Conservation (phyloP, 2,888 invertebrate genomes). For the Frankliniella fusca region DNA sequence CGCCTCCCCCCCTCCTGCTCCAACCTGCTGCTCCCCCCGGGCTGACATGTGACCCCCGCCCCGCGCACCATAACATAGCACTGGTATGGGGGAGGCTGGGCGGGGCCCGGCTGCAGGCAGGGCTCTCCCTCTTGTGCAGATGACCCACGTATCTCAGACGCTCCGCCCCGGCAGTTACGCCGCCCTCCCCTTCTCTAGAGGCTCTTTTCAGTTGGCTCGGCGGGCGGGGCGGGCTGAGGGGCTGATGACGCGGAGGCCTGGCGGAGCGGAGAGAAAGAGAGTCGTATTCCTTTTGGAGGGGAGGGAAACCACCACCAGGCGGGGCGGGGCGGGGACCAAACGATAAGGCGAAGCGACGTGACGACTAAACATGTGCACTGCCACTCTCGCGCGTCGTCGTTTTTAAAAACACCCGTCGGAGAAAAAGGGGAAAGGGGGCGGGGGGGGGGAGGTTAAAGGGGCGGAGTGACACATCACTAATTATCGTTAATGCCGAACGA, state of each 20-base stretch:
- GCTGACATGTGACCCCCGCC: not conserved
- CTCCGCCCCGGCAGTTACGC: too few species aligned
- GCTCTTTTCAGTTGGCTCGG: too few species aligned
- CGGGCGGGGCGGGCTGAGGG: too few species aligned
- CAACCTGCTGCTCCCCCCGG: not conserved
- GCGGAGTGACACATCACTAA: too few species aligned
- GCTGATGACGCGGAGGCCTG: not conserved
- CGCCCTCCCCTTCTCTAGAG: too few species aligned
- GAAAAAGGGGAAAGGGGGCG: too few species aligned
- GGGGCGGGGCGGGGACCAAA: not conserved
- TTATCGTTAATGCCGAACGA: not conserved
- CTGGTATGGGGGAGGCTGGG: not conserved
- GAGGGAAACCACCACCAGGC: not conserved
- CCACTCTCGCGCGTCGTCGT: too few species aligned
- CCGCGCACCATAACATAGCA: not conserved
- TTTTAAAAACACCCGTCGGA: too few species aligned
- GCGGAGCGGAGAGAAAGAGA: not conserved
- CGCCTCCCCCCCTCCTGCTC: not conserved
- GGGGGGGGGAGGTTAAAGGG: too few species aligned
- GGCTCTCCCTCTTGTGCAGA: not conserved
- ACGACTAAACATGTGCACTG: conserved; percentile 5
- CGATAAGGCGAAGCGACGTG: not conserved
- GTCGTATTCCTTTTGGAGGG: not conserved
- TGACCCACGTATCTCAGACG: not conserved
- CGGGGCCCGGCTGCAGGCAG: not conserved